Evolutionary conservation across 1,140 invertebrate species (phyloP).

Genomic region (Cherax quadricarinatus): DNA sequence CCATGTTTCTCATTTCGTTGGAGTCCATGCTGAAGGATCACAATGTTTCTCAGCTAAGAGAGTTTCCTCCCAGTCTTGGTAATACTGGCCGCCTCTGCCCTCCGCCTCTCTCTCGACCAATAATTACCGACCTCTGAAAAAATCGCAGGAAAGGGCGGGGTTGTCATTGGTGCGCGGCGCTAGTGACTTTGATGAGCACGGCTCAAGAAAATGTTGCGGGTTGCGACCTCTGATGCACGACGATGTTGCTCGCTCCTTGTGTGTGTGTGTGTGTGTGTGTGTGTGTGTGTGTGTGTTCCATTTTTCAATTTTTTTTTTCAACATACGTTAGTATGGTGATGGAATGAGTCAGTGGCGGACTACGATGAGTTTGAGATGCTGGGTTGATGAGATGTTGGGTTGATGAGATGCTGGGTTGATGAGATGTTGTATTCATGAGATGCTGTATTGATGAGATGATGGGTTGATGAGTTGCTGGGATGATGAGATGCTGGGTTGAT

Average conservation of each 20-base stretch:
- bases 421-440: too few species aligned
- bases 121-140: slow-evolving; percentile 59
- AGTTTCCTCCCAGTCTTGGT: background rate
- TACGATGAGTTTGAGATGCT: background rate
- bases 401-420: too few species aligned
- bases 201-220: slow-evolving; percentile 55
- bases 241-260: background rate
- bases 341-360: background rate
- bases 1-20: slow-evolving; percentile 50
- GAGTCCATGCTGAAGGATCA: background rate
- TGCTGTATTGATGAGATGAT: too few species aligned
- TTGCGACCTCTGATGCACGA: slow-evolving; percentile 21
- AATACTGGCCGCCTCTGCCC: slow-evolving; percentile 31
- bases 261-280: too few species aligned
- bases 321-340: slow-evolving; percentile 14
- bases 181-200: slow-evolving; percentile 42
- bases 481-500: too few species aligned
- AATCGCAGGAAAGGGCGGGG: slow-evolving; percentile 52
- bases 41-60: background rate
- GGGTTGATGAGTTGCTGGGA: too few species aligned
- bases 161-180: slow-evolving; percentile 57
- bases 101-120: slow-evolving; percentile 49
- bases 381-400: too few species aligned
- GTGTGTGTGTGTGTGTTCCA: too few species aligned
- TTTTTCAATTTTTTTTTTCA: background rate